Percentiles rank a stretch among this genome's conserved stretches.
phyloP scores from a whole-genome alignment of 2,797 vertebrate genomes.

The Myiotriccus ornatus region DNA sequence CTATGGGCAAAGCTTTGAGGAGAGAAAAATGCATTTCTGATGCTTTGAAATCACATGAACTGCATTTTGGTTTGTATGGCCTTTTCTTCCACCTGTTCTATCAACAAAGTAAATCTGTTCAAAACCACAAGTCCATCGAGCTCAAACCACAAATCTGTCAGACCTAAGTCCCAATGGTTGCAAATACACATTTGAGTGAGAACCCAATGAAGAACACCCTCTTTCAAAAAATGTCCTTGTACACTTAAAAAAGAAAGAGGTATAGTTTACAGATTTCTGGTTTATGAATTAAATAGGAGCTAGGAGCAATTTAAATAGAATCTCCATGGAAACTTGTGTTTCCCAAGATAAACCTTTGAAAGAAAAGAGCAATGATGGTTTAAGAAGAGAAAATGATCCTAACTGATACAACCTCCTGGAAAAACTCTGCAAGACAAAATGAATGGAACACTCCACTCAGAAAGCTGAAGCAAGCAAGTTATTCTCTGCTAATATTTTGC shows the following conservation, averaged over 20 bases:
- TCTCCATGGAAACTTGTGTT: conserved; percentile 38
- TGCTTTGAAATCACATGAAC: not conserved
- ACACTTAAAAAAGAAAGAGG: not conserved
- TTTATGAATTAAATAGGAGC: conserved; percentile 43
- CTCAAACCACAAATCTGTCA: not conserved
- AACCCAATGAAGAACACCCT: not conserved
- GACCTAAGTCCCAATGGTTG: conserved; percentile 25
- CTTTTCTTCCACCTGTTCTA: not conserved
- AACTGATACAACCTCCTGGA: not conserved
- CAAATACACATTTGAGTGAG: conserved; percentile 58
- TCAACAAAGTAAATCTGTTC: conserved; percentile 26
- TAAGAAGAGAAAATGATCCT: conserved; percentile 15
- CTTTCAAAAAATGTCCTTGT: not conserved
- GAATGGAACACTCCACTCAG: not conserved
- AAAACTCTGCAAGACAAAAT: not conserved
- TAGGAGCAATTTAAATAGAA: conserved; percentile 29
- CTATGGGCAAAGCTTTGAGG: not conserved
- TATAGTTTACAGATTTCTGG: conserved; percentile 17
- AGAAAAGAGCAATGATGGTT: not conserved
- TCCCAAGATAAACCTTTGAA: not conserved
- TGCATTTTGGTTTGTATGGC: not conserved
- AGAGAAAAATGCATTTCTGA: not conserved
- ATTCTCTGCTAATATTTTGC: not conserved
- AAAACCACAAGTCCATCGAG: not conserved
- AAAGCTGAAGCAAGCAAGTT: conserved; percentile 9